Conservation (phyloP, 2,888 invertebrate species). For the Trissolcus japonicus region DNA sequence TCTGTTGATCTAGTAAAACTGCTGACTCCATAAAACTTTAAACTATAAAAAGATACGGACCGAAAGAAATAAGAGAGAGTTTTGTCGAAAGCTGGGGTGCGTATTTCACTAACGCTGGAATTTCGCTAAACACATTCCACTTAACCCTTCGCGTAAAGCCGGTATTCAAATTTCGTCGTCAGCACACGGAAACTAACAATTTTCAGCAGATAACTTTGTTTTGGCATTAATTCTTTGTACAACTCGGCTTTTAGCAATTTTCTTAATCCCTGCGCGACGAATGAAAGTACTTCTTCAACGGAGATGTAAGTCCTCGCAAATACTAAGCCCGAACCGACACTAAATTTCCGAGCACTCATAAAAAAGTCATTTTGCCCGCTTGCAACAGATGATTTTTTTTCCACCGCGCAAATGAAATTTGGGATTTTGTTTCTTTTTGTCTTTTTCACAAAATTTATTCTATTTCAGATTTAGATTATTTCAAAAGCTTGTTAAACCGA, state of each 20-base stretch:
- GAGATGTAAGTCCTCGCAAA: conserved; percentile 43
- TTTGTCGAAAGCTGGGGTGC: conserved; percentile 8
- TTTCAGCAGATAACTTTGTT: conserved; percentile 13
- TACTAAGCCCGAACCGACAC: conserved; percentile 41
- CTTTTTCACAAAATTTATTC: conserved; percentile 5
- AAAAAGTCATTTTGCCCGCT: conserved; percentile 35
- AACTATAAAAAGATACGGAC: conserved; percentile 48
- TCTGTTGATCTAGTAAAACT: conserved; percentile 49
- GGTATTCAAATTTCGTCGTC: neutral
- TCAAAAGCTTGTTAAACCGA: neutral
- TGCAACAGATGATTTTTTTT: conserved; percentile 42
- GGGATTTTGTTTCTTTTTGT: conserved; percentile 16
- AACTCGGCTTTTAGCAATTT: conserved; percentile 30
- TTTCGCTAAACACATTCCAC: conserved; percentile 11
- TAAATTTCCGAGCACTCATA: conserved; percentile 46
- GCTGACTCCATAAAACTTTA: conserved; percentile 45
- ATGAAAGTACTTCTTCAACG: conserved; percentile 44
- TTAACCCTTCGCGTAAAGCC: conserved; percentile 20
- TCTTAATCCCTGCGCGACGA: conserved; percentile 41
- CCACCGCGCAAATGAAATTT: conserved; percentile 28
- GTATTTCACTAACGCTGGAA: neutral
- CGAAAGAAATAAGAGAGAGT: conserved; percentile 34
- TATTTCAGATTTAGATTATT: neutral
- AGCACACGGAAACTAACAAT: conserved; percentile 2
- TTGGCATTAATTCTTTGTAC: conserved; percentile 16